A percentile compares a stretch with the other conserved stretches of the same genome.
Evolutionary conservation across 1,140 invertebrate genomes (phyloP).

Genomic region (Apis laboriosa): DNA sequence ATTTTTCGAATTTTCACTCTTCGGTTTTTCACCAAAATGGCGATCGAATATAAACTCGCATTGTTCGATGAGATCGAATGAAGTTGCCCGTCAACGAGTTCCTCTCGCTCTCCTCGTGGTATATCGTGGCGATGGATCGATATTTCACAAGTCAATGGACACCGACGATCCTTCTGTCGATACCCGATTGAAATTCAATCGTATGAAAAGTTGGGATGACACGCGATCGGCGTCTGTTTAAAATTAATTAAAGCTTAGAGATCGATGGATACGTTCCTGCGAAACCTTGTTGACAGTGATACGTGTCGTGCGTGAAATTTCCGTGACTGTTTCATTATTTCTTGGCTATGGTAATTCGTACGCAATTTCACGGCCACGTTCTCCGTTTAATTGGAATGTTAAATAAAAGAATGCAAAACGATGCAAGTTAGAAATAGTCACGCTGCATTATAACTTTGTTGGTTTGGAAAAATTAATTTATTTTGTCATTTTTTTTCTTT

Average conservation of each 20-base stretch:
- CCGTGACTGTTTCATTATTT: not conserved
- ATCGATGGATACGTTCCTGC: not conserved
- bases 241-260: conserved; percentile 7
- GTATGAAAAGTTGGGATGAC: not conserved
- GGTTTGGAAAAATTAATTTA: too few relatives aligned
- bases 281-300: not conserved
- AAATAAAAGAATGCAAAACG: not conserved
- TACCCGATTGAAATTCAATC: conserved; percentile 1
- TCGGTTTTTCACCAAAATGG: too few relatives aligned
- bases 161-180: conserved; percentile 1
- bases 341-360: not conserved
- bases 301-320: not conserved
- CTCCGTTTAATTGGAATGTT: not conserved
- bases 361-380: not conserved
- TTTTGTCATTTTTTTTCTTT: too few relatives aligned
- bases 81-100: not conserved
- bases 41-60: not conserved
- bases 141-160: conserved; percentile 14
- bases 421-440: not conserved
- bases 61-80: not conserved
- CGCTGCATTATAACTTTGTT: too few relatives aligned
- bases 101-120: not conserved
- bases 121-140: not conserved
- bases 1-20: not conserved
- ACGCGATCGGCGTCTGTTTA: not conserved